Percentiles rank a stretch among this genome's conserved stretches.
phyloP scores from a whole-genome alignment of 2,888 invertebrate genomes.

The Oscheius sp. region DNA sequence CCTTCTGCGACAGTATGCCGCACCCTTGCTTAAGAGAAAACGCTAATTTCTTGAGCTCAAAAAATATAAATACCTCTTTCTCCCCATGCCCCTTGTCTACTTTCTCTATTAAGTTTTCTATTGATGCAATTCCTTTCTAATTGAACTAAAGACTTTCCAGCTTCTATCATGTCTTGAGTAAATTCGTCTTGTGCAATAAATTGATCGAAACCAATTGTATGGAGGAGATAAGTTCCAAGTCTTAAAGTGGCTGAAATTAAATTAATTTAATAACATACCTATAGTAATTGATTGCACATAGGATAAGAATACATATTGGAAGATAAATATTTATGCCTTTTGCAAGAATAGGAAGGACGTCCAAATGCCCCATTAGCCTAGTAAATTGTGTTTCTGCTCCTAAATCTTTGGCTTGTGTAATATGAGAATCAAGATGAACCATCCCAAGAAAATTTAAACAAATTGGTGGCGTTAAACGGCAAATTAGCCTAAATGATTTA shows the following conservation, averaged over 20 bases:
- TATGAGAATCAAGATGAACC: constrained; percentile 91
- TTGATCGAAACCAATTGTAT: constrained; percentile 93
- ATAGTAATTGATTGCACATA: constrained; percentile 84
- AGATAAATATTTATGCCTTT: constrained; percentile 99
- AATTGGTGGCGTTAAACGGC: constrained; percentile 94
- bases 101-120: constrained; percentile 34
- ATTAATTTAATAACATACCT: constrained; percentile 32
- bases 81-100: constrained; percentile 1
- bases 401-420: constrained; percentile 59
- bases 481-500: constrained; percentile 72
- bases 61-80: no score
- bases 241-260: constrained; percentile 76
- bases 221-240: constrained; percentile 87
- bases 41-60: no score
- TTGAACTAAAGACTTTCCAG: constrained; percentile 53
- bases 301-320: constrained; percentile 91
- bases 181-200: constrained; percentile 86
- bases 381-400: constrained; percentile 87
- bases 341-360: constrained; percentile 92
- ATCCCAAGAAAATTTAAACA: constrained; percentile 96
- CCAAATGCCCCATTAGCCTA: constrained; percentile 98
- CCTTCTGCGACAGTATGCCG: no score
- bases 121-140: constrained; percentile 52
- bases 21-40: no score
- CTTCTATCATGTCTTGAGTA: constrained; percentile 74